Evolutionary conservation across 2,113 vertebrate species (phyloP).

Genomic region (Tupaia tana): DNA sequence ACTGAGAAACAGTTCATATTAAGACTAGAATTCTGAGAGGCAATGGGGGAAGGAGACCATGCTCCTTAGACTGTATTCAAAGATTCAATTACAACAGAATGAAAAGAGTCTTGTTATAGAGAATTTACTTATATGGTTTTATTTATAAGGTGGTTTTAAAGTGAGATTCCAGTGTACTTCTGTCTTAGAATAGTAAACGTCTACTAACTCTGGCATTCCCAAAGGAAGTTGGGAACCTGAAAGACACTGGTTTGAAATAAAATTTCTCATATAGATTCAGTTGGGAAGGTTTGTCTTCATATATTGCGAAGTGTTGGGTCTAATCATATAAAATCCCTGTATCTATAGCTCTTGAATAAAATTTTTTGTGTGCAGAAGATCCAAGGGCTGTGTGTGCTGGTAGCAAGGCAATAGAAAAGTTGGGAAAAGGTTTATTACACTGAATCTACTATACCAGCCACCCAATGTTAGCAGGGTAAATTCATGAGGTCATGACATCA

Average conservation of each 20-base stretch:
- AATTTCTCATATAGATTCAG: not conserved
- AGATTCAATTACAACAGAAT: slow-evolving; percentile 39
- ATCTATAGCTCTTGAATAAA: not conserved
- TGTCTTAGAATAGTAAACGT: not conserved
- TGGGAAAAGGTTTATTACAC: not conserved
- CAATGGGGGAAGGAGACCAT: no score
- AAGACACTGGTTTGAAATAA: not conserved
- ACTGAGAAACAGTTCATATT: slow-evolving; percentile 33
- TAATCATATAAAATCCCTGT: not conserved
- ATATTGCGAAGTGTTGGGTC: not conserved
- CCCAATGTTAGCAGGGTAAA: not conserved
- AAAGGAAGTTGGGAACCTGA: not conserved
- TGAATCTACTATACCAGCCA: not conserved
- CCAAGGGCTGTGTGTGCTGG: not conserved
- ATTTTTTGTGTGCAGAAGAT: not conserved
- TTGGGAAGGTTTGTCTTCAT: not conserved
- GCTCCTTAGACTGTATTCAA: slow-evolving; percentile 7
- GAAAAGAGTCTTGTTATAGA: slow-evolving; percentile 38
- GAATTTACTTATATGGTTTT: not conserved
- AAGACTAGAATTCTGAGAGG: not conserved
- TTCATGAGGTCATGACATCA: accelerated
- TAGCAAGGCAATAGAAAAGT: not conserved
- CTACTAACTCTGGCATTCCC: not conserved
- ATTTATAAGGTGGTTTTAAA: not conserved
- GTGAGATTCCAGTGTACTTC: not conserved